Evolutionary conservation across 2,113 vertebrate genomes (phyloP).

Genomic region (Ramphastos sulfuratus): DNA sequence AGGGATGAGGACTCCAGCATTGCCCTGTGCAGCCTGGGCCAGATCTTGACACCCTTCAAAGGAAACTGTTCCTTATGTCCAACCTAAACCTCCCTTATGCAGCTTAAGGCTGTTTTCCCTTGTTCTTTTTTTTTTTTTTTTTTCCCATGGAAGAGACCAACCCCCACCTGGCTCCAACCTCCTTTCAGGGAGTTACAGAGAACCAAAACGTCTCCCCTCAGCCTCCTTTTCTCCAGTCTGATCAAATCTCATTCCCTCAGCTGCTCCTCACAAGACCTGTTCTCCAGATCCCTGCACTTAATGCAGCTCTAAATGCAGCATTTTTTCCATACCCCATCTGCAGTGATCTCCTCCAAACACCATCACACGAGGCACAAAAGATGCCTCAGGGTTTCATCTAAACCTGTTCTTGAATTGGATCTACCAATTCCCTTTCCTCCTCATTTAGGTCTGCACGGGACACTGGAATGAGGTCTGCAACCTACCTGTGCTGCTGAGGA

Average conservation of each 20-base stretch:
- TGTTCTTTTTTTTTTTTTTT: not conserved
- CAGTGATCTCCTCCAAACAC: not conserved
- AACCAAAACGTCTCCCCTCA: not conserved
- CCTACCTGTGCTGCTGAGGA: not conserved
- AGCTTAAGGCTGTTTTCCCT: too few species aligned
- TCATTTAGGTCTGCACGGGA: not conserved
- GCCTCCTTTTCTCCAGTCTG: not conserved
- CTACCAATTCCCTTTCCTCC: not conserved
- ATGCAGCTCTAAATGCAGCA: accelerated
- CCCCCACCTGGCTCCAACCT: too few species aligned
- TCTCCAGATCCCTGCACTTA: not conserved
- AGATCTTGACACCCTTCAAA: too few species aligned
- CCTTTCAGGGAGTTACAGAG: not conserved
- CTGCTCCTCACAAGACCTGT: not conserved
- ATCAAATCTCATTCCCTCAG: not conserved
- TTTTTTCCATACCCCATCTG: too few species aligned
- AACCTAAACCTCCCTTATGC: too few species aligned
- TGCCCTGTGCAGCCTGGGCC: too few species aligned
- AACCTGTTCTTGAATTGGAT: not conserved
- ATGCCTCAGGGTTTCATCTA: accelerated
- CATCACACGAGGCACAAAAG: not conserved
- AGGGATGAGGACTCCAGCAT: too few species aligned
- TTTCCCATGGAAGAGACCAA: too few species aligned
- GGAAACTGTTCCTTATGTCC: too few species aligned
- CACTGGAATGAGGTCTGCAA: not conserved